Conservation (phyloP, 2,797 vertebrate genomes). For the Crax fasciolata region DNA sequence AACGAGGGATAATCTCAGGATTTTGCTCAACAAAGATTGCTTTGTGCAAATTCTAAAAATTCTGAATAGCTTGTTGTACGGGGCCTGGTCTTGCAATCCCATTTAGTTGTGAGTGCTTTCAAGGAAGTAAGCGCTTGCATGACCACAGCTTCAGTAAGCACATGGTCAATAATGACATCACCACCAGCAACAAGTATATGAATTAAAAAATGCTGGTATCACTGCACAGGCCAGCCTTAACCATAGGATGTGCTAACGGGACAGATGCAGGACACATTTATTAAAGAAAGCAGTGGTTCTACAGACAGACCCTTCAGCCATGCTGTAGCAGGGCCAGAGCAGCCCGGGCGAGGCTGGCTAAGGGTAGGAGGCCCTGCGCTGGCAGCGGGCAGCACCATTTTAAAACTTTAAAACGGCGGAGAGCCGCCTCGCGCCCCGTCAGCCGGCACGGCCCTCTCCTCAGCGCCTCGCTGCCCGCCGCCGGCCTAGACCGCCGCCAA, state of each 20-base stretch:
- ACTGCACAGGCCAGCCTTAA: neutral
- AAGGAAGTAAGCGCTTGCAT: neutral
- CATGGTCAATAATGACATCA: neutral
- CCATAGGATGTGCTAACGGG: neutral
- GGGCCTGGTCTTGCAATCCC: neutral
- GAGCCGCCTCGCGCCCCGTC: too few relatives aligned
- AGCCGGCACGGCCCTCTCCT: fast-evolving
- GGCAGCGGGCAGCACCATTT: too few relatives aligned
- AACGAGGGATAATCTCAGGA: constrained; percentile 58
- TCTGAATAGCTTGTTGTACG: constrained; percentile 8
- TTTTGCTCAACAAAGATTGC: constrained; percentile 49
- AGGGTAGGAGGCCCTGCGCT: fast-evolving
- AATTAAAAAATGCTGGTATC: too few relatives aligned
- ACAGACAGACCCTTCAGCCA: neutral
- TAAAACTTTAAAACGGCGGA: fast-evolving
- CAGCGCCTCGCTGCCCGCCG: neutral
- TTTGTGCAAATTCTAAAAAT: constrained; percentile 40
- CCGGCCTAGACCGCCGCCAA: neutral
- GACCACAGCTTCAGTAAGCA: neutral
- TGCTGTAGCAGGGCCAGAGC: fast-evolving
- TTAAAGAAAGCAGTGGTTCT: fast-evolving
- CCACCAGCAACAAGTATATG: fast-evolving
- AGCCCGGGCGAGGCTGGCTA: neutral
- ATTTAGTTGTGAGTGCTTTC: neutral
- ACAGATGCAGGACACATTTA: neutral